These are phyloP conservation scores for Tetragonula clypearis DNA, from an alignment of 1,140 invertebrate species.

Conservation along the genomic window DNA sequence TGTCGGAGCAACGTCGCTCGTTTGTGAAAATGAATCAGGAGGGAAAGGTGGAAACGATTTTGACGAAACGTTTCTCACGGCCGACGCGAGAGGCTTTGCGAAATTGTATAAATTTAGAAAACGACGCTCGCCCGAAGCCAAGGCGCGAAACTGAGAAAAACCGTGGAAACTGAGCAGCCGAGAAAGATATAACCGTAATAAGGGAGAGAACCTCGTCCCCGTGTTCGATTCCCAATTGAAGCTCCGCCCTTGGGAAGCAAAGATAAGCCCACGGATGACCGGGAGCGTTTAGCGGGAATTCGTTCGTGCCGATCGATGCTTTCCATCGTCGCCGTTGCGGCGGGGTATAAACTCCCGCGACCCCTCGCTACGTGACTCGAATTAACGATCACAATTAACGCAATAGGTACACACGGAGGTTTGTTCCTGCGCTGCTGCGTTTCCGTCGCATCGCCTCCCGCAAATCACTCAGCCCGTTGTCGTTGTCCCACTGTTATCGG, in stretches of 20 bases:
- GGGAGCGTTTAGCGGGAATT: slow-evolving; percentile 40
- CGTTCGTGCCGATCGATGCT: slow-evolving; percentile 53
- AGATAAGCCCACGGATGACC: slow-evolving; percentile 52
- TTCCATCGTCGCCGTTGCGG: slow-evolving; percentile 45
- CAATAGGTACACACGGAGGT: slow-evolving; percentile 37
- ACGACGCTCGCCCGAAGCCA: neutral
- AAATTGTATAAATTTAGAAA: slow-evolving; percentile 34
- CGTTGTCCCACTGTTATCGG: slow-evolving; percentile 32
- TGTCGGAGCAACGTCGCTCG: no score
- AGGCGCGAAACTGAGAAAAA: neutral
- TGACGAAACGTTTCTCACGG: no score
- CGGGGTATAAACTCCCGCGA: slow-evolving; percentile 58
- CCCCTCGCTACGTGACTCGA: slow-evolving; percentile 67
- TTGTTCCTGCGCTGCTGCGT: neutral
- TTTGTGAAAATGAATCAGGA: no score
- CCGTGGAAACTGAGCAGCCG: neutral
- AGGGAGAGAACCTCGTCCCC: neutral
- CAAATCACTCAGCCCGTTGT: slow-evolving; percentile 35
- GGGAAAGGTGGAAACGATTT: no score
- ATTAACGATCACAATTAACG: slow-evolving; percentile 71
- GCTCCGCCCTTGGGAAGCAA: slow-evolving; percentile 27
- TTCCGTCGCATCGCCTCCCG: neutral
- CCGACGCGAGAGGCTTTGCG: neutral
- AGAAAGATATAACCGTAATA: slow-evolving; percentile 30
- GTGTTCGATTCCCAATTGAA: slow-evolving; percentile 48